Conservation (phyloP, 1,140 invertebrate genomes). For the Pararge aegeria region DNA sequence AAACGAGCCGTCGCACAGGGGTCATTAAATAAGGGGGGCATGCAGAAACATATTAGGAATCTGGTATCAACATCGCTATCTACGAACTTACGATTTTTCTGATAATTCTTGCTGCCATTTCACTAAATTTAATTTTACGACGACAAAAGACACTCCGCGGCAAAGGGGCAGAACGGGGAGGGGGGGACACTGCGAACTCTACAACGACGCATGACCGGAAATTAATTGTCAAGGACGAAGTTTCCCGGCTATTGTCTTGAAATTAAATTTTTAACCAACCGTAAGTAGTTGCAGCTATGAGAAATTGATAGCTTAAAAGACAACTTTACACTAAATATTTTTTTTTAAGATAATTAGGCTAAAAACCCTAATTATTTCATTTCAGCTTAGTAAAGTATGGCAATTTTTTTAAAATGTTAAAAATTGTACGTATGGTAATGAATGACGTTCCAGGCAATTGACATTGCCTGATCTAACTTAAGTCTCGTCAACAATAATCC, state of each 20-base stretch:
- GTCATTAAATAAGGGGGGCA: conserved; percentile 37
- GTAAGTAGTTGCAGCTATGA: too few relatives aligned
- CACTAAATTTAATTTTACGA: conserved; percentile 65
- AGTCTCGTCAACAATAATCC: too few relatives aligned
- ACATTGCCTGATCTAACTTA: too few relatives aligned
- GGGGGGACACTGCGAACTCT: conserved; percentile 65
- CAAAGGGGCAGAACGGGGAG: conserved; percentile 48
- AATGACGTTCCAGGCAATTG: too few relatives aligned
- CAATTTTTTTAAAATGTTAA: not conserved
- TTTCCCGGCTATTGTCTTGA: conserved; percentile 3
- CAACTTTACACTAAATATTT: too few relatives aligned
- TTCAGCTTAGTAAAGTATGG: not conserved
- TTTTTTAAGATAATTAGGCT: too few relatives aligned
- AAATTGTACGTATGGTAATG: too few relatives aligned
- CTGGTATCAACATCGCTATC: conserved; percentile 42
- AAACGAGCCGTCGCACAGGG: conserved; percentile 32
- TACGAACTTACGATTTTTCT: conserved; percentile 77
- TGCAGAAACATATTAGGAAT: conserved; percentile 48
- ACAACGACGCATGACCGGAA: conserved; percentile 78
- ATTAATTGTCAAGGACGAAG: conserved; percentile 34
- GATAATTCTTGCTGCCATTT: conserved; percentile 79
- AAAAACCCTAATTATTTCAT: too few relatives aligned
- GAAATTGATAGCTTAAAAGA: too few relatives aligned
- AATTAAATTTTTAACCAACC: not conserved
- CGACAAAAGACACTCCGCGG: conserved; percentile 61